Evolutionary conservation across 92 coral and sea anemone genomes (phyloP).

Genomic region (Epizoanthus ramosus): DNA sequence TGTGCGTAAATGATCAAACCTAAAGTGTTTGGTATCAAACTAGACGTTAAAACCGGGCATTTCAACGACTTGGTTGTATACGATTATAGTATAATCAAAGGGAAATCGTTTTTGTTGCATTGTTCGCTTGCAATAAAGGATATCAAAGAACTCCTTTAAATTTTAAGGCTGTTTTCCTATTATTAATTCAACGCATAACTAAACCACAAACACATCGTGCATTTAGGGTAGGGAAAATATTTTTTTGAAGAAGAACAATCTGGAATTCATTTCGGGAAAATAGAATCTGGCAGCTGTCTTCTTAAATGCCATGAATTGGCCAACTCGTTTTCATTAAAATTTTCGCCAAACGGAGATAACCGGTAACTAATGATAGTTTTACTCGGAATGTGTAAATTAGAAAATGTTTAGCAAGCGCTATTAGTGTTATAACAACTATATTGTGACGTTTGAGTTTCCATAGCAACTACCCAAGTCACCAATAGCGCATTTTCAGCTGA

Average conservation of each 20-base stretch:
- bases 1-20: background rate
- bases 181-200: conserved; percentile 20
- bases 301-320: background rate
- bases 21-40: background rate
- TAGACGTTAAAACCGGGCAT: too few species aligned
- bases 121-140: conserved; percentile 9
- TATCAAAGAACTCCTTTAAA: conserved; percentile 37
- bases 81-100: background rate
- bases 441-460: conserved; percentile 21
- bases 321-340: background rate
- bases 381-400: conserved; percentile 14
- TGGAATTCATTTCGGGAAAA: background rate
- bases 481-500: background rate
- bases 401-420: conserved; percentile 24
- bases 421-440: conserved; percentile 12
- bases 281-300: background rate
- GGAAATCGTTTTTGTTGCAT: conserved; percentile 1
- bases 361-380: background rate
- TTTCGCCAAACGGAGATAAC: background rate
- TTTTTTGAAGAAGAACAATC: background rate
- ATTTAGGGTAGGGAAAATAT: background rate
- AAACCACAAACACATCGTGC: background rate
- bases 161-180: conserved; percentile 32
- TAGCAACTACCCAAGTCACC: conserved; percentile 4
- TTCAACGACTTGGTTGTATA: background rate